Evolutionary conservation across 2,888 invertebrate genomes (phyloP), one percentile per base, ranked within the genome.

Genomic region (Andrena camellia): DNA sequence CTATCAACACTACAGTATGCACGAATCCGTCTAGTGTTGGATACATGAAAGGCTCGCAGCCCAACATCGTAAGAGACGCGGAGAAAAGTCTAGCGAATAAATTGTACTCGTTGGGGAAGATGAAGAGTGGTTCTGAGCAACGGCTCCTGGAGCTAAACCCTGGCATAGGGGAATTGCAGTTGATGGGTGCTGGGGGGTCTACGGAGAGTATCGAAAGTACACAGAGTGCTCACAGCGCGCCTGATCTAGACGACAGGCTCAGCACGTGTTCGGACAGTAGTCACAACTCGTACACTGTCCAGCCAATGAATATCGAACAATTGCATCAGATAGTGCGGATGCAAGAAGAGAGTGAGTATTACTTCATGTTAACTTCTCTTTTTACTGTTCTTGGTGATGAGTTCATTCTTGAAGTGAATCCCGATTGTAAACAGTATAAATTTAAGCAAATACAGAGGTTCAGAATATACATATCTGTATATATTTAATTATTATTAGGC

Each of bases 131-230:
- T 3, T 93, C 93, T 0, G 92, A 93, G 33, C 92, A 93, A 75
- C 88, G 91, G 20, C 83, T 94, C 2, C 72, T 90, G 13, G 91
- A 90, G 35, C 52, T 85, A 0, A 90, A 86, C 2, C 68, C 88
- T 17, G 89, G 88, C 50, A 71, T 87, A 0, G 83, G 86, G 0
- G 92, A 92, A 6, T 90, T 90, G 69, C 87, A 87, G 50, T 78
- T 87, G 2, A 81, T 86, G 26, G 88, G 85, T 29, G 87, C 88
- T 20, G 89, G 91, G 23, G 92, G 92, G 8, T 94, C 94, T 2
- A 93, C 92, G 10, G 94, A 94, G 63, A 94, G 93, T 71, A 93
- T 94, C 48, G 93, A 92, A 54, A 94, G 94, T 69, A 93, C 92
- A 0, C 92, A 91, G 50, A 94, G 93, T 71, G 92, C 91, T 20